Evolutionary conservation across 2,797 vertebrate genomes (phyloP).

Genomic region (Telmatherina bonti): DNA sequence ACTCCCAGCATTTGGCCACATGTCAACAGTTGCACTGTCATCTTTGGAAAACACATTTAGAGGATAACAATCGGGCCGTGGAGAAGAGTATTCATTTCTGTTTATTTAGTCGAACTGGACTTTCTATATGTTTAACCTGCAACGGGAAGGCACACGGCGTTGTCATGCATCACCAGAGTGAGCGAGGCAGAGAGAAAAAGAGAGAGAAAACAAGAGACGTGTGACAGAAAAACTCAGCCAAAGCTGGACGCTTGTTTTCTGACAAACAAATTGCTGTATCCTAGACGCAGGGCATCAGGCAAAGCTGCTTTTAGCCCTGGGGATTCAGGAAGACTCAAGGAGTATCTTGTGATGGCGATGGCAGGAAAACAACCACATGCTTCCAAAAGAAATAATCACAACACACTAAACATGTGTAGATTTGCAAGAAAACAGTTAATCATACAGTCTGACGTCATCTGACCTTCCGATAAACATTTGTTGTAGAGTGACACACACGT

Average conservation of each 20-base stretch:
- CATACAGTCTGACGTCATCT: not conserved
- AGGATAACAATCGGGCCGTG: conserved; percentile 38
- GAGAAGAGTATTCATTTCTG: conserved; percentile 1
- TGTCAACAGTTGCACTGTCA: conserved; percentile 75
- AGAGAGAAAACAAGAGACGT: conserved; percentile 12
- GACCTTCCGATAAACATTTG: conserved; percentile 2
- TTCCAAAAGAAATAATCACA: conserved; percentile 30
- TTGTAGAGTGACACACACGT: no score
- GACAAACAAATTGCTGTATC: conserved; percentile 62
- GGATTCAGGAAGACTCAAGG: conserved; percentile 57
- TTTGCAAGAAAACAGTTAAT: conserved; percentile 17
- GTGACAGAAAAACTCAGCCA: conserved; percentile 30
- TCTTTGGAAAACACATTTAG: conserved; percentile 39
- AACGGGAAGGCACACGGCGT: not conserved
- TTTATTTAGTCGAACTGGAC: no score
- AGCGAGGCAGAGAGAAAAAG: not conserved
- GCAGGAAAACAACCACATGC: conserved; percentile 46
- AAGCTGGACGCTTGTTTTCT: conserved; percentile 63
- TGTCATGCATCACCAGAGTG: not conserved
- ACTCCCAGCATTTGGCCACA: conserved; percentile 65
- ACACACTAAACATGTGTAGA: conserved; percentile 5
- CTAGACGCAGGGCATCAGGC: conserved; percentile 55
- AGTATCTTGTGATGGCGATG: conserved; percentile 65
- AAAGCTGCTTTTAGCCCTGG: conserved; percentile 68
- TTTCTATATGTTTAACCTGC: not conserved